Conservation (phyloP, 2,113 vertebrate genomes). For the Rhynchomys soricoides region DNA sequence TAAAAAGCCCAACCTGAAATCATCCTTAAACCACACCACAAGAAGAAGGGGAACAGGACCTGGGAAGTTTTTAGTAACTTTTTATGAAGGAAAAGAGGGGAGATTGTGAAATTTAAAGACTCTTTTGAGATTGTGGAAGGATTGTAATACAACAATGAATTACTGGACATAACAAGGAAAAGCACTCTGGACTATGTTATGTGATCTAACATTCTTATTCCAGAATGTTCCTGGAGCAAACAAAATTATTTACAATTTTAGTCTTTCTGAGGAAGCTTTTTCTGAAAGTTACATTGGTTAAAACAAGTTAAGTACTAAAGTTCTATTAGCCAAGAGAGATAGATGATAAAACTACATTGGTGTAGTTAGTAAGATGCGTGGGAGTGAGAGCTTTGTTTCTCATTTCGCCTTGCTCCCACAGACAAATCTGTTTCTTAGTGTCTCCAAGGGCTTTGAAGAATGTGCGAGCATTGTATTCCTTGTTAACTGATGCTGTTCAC, state of each 20-base stretch:
- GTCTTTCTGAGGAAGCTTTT: background rate
- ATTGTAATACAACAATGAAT: background rate
- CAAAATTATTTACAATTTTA: background rate
- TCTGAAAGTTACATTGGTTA: background rate
- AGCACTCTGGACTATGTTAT: background rate
- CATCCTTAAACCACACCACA: background rate
- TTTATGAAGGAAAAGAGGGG: background rate
- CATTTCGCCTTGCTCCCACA: background rate
- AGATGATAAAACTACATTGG: background rate
- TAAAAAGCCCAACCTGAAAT: background rate
- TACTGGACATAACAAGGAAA: background rate
- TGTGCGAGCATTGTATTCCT: background rate
- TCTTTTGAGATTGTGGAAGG: background rate
- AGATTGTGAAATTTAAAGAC: background rate
- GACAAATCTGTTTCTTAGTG: background rate
- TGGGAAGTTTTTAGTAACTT: background rate
- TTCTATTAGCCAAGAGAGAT: background rate
- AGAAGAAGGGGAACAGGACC: background rate
- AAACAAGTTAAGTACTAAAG: background rate
- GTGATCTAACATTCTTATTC: background rate
- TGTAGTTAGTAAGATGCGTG: background rate
- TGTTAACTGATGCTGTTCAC: background rate
- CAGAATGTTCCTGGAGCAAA: background rate
- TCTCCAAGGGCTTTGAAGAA: background rate
- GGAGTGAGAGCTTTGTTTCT: background rate